These are phyloP conservation scores for Syngnathus rostellatus DNA, from an alignment of 2,797 vertebrate species.

Conservation along the genomic window DNA sequence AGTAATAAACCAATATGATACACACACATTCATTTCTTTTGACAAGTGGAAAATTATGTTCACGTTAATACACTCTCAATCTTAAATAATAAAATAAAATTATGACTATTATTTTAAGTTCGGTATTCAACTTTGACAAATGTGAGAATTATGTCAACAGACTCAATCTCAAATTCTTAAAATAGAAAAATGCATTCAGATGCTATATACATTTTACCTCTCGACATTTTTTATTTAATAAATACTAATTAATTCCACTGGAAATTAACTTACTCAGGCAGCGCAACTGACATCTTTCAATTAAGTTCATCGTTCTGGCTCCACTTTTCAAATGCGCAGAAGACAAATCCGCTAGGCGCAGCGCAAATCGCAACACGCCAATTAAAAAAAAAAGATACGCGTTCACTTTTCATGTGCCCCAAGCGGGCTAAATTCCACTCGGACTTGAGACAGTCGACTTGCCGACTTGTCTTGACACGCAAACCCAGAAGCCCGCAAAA, in stretches of 20 bases:
- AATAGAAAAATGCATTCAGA: not conserved
- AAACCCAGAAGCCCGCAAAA: not conserved
- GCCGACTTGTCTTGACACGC: not conserved
- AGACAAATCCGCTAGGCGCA: not conserved
- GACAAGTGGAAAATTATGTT: too few species aligned
- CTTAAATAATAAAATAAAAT: not conserved
- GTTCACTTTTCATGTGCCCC: not conserved
- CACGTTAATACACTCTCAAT: not conserved
- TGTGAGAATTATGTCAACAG: not conserved
- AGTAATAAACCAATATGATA: too few species aligned
- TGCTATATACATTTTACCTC: not conserved
- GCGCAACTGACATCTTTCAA: too few species aligned
- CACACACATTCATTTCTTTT: too few species aligned
- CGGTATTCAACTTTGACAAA: too few species aligned
- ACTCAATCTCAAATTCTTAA: not conserved
- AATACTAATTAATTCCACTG: not conserved
- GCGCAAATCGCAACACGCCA: not conserved
- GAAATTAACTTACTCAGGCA: not conserved
- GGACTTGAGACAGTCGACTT: not conserved
- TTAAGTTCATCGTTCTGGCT: not conserved
- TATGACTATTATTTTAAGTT: too few species aligned
- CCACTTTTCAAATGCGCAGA: not conserved
- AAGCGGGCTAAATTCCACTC: not conserved
- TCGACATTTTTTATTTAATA: not conserved
- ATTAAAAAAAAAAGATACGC: not conserved